Evolutionary conservation across 2,888 invertebrate genomes (phyloP), one percentile per base, ranked within the genome.

Genomic region (Nomada ferruginata): DNA sequence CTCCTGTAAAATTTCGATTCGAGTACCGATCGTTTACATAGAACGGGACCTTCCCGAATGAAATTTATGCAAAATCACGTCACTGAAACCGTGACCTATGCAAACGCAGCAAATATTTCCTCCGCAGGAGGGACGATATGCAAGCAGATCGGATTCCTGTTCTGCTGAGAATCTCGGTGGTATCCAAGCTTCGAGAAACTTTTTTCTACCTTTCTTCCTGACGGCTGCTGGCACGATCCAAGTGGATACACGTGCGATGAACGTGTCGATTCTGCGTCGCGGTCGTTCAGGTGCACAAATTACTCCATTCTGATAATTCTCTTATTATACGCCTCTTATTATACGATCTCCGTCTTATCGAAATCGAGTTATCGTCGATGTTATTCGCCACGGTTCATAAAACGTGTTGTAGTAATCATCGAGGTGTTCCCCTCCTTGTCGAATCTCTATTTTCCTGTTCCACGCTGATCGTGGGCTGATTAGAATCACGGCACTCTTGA

Each of bases 161-260:
- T 61, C 5, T 53, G 20, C 59, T 10, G 2, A 3, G 23, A 9
- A n/a, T 53, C 55, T 36, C 50, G 23, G 36, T 47, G 20, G 44
- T 13, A 57, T 60, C 60, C 66, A 55, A 63, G 74, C 77, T 71
- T 66, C 61, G 68, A 75, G 71, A 79, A 79, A 82, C 70, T 75
- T 79, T 79, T 75, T 52, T 71, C 20, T 29, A 18, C 29, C 55
- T 68, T 57, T 71, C 66, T 60, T 57, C 69, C 2, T 7, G 11
- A 3, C 61, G 13, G 9, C 20, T 3, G 26, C 29, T 20, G 29
- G 64, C 55, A 20, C 47, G 13, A 61, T n/a, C 11, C 29, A 11
- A 55, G 29, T 15, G 4, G 3, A 64, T 44, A n/a, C 20, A 11
- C 20, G 20, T 20, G 29, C 26, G 4, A 53, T 15, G 42, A 66